phyloP scores from a whole-genome alignment of 1,140 invertebrate genomes.

The Papilio polyxenes region DNA sequence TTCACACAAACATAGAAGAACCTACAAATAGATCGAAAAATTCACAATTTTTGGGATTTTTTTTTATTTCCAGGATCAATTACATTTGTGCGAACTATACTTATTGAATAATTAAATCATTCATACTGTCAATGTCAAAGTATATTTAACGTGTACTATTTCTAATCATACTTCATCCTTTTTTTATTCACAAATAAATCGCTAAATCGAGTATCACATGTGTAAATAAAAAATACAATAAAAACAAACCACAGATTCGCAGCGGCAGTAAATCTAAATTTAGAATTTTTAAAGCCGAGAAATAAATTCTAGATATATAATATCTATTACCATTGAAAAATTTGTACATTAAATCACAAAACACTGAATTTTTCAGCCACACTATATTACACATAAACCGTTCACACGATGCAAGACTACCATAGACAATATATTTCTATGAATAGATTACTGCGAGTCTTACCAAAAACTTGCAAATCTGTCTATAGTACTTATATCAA shows the following conservation, averaged over 20 bases:
- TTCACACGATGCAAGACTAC: not conserved
- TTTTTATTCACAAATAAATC: not conserved
- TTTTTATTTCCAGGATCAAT: not conserved
- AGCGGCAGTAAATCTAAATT: not conserved
- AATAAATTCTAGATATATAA: constrained; percentile 24
- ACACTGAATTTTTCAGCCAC: not conserved
- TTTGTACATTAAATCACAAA: constrained; percentile 24
- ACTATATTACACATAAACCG: not conserved
- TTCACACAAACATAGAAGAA: not conserved
- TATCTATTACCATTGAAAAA: constrained; percentile 12
- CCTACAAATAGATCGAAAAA: too few relatives aligned
- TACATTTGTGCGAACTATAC: not conserved
- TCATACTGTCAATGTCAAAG: not conserved
- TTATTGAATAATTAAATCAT: not conserved
- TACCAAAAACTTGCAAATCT: not conserved
- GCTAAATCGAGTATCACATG: constrained; percentile 23
- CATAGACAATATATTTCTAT: constrained; percentile 19
- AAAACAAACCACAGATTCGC: not conserved
- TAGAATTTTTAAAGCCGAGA: not conserved
- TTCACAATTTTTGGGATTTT: not conserved
- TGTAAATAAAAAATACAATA: constrained; percentile 14
- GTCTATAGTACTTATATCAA: not conserved
- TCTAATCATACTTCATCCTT: not conserved
- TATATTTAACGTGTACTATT: not conserved
- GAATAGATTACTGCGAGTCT: constrained; percentile 16